Base-by-base conservation (phyloP, 2,797 vertebrate genomes). In the Podarcis siculus region DNA sequence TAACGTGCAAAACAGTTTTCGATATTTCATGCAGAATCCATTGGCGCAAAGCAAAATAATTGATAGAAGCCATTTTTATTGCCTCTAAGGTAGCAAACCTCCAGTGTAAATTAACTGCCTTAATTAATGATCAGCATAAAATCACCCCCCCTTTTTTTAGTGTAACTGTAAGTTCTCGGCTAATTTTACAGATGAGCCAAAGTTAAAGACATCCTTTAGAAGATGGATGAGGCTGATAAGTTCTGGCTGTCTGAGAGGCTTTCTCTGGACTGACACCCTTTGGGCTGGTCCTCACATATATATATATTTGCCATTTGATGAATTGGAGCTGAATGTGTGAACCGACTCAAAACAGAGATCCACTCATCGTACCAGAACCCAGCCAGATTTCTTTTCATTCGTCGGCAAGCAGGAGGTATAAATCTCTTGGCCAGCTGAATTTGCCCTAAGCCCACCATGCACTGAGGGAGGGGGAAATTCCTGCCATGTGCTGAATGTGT, bases 121-220 rank as follows among this genome's bases (percentile, higher is more conserved):
- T 94, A 92, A 91, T 95, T 96, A 95, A 96, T 92, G 93, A 95
- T 91, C 94, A 87, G 94, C 93, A 90, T 95, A 95, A 96, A 96
- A 95, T 93, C 95, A 95, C 96, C 91, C 96, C 92, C 90, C 75
- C 5, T 92, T 93, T 94, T 95, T 96, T 94, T 87, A 94, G 92
- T 92, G 79, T 89, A 87, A 87, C 76, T 58, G 66, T 89, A 92
- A 94, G 92, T 95, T 95, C 94, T 92, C 93, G 23, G 83, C 95
- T 96, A 96, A 95, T 96, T 96, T 95, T 94, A 94, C 91, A 94
- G 94, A 91, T 89, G 69, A 83, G 86, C 93, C 89, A 89, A 92
- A 95, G 90, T 94, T 93, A 95, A 95, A 95, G 4, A 92, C 92
- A 89, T 91, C 89, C 17, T 88, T 82, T 10, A 49, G 39, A n/a